Base-by-base conservation (phyloP, 1,140 invertebrate species). In the Dysdera silvatica region DNA sequence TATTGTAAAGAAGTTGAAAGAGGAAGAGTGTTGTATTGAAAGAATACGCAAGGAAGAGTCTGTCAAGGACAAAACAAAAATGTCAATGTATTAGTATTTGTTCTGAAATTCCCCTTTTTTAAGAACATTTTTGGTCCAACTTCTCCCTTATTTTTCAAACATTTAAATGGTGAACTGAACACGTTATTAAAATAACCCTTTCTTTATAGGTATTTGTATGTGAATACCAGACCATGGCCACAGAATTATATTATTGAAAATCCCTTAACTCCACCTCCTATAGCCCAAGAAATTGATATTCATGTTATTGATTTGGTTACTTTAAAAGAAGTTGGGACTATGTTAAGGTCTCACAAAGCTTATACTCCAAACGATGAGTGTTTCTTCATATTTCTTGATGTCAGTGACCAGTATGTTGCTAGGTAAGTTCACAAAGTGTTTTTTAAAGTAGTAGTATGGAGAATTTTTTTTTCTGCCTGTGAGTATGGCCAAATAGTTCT, bases 271-370 rank as follows among this genome's bases (percentile, higher is more conserved):
- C 89, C 89, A 31, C 89, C 89, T 3, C 88, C 88, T 0, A 89
- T 92, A 69, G 88, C 89, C n/a, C 87, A 90, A 76, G 87, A 92
- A 79, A 91, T 92, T 57, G 89, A 93, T 72, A 88, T 92, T 68
- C 88, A 91, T 70, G 88, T 92, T 1, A 91, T 92, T 68, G 89
- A 92, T 77, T 76, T 92, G 61, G 80, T 83, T 33, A 88, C 85
- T 0, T 78, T 92, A 29, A 84, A 85, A 71, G 81, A 86, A 76
- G 85, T 91, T 18, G 89, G 88, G 4, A 88, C 83, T 41, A 89
- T 91, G 85, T 72, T 89, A n/a, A 79, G 86, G 57, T 81, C 88
- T 14, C 89, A 92, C 72, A 87, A 87, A 74, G 88, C 88, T 2
- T 93, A 88, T 71, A 91, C 89, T 5, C 84, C 87, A 6, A 89